Evolutionary conservation across 2,797 vertebrate species (phyloP), one percentile per base, ranked within the genome.

Genomic region (Sebastes minor): DNA sequence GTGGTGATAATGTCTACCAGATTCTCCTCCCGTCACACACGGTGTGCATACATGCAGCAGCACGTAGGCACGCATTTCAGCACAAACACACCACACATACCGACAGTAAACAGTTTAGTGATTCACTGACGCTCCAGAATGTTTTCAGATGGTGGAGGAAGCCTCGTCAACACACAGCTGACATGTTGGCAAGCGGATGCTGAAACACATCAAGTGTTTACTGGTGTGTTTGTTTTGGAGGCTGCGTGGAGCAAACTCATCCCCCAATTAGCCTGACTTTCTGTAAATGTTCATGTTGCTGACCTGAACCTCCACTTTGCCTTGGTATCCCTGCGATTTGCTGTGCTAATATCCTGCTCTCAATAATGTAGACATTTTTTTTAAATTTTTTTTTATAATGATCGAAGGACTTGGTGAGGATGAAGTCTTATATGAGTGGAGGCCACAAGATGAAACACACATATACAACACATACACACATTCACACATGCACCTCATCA

Each of bases 1-100:
- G 82, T 59, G 74, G 78, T 70, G 91, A 92, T 94, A 94, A 94
- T 91, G 91, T 86, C 86, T 90, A 62, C 88, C 92, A 92, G 90
- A 92, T 86, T 91, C 79, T 74, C 55, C 75, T 71, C 72, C 72
- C 62, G 82, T 89, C 89, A 75, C 76, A 80, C 80, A 71, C 11
- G 12, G 27, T 70, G 55, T 42, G 76, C 30, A 16, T 80, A 76
- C 86, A 79, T 16, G 64, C 78, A 80, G 61, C 61, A 14, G 86
- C 89, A 89, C 14, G 32, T 83, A 77, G 53, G 62, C 71, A 57
- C 9, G 2, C 79, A 75, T 84, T 85, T 80, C 79, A 71, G 28
- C n/a, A 67, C n/a, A 60, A 42, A 42, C 69, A 10, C 72, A 42
- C 66, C 60, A 20, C 14, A 38, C 56, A 68, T 68, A 35, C 59